Conservation (phyloP, 2,113 vertebrate species). For the Peromyscus leucopus region DNA sequence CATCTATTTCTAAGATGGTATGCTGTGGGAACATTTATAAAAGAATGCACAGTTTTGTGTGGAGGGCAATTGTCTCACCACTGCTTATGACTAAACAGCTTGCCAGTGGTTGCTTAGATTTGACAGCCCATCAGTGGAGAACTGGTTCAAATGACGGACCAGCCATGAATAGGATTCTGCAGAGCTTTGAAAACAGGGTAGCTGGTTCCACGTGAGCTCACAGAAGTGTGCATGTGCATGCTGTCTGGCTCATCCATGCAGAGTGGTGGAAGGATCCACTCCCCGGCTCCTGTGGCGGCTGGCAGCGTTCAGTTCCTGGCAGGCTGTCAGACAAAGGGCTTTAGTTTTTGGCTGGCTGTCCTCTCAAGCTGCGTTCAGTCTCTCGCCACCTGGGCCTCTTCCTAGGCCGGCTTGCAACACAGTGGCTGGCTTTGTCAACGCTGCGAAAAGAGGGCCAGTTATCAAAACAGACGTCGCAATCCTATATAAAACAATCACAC, state of each 20-base stretch:
- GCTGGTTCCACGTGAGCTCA: not conserved
- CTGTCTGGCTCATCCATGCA: not conserved
- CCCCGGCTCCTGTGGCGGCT: not conserved
- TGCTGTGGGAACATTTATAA: not conserved
- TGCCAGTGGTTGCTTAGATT: not conserved
- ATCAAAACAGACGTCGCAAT: not conserved
- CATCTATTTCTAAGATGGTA: slow-evolving; percentile 15
- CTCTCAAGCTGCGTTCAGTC: not conserved
- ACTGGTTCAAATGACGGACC: not conserved
- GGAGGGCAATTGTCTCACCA: not conserved
- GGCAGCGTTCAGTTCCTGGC: not conserved
- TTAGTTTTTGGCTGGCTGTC: not conserved
- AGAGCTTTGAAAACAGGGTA: not conserved
- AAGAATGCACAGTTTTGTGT: not conserved
- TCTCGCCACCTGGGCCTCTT: not conserved
- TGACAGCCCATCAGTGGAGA: not conserved
- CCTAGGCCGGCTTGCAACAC: not conserved
- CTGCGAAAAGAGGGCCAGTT: not conserved
- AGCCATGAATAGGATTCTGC: not conserved
- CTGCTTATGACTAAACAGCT: not conserved
- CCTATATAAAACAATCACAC: not conserved
- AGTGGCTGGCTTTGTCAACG: not conserved
- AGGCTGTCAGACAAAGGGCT: not conserved
- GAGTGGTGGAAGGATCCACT: not conserved
- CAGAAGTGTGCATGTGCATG: not conserved